phyloP scores from a whole-genome alignment of 2,113 vertebrate species.

The Microcebus griseorufus region DNA sequence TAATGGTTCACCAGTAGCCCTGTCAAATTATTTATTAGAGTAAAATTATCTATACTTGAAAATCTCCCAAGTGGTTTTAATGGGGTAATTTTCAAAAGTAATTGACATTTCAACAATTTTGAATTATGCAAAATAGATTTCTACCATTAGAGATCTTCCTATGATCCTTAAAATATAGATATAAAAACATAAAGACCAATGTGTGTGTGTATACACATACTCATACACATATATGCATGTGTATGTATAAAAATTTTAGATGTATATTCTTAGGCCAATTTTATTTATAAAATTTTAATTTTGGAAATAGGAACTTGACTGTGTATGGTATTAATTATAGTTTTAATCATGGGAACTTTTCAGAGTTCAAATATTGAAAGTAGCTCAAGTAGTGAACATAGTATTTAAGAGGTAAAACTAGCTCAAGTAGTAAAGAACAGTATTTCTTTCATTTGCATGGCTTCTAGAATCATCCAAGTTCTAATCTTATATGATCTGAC shows the following conservation, averaged over 20 bases:
- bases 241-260: not conserved
- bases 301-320: not conserved
- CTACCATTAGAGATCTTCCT: not conserved
- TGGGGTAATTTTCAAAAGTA: conserved; percentile 9
- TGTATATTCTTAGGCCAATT: not conserved
- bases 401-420: not conserved
- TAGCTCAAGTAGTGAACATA: not conserved
- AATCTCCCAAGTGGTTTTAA: conserved; percentile 19
- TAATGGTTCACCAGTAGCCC: not conserved
- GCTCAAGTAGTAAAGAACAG: not conserved
- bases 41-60: conserved; percentile 16
- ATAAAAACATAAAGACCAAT: not conserved
- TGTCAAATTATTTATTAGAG: not conserved
- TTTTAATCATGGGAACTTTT: conserved; percentile 1
- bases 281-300: conserved; percentile 36
- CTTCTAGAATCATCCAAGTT: not conserved
- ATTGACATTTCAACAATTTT: conserved; percentile 7
- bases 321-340: not conserved
- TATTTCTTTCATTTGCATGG: not conserved
- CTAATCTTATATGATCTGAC: not conserved
- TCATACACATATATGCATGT: accelerated
- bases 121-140: conserved; percentile 20
- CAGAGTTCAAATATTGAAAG: not conserved
- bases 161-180: not conserved
- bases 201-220: not conserved